Conservation (phyloP, 2,888 invertebrate genomes). For the Syrista parreyssii region DNA sequence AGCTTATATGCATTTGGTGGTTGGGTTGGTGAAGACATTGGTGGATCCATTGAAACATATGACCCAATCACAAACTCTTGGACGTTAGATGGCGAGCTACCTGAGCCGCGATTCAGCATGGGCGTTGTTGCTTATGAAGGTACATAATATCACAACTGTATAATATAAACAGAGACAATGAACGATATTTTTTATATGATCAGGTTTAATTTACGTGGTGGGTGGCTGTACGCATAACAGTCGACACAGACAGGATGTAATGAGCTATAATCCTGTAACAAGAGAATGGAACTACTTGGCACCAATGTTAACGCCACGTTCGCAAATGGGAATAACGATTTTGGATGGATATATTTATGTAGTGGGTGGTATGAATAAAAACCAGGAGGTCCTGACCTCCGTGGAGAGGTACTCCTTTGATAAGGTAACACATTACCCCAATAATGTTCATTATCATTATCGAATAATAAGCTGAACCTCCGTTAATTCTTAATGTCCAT, state of each 20-base stretch:
- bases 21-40: slow-evolving; percentile 93
- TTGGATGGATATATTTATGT: slow-evolving; percentile 86
- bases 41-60: slow-evolving; percentile 88
- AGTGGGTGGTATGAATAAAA: slow-evolving; percentile 88
- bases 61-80: slow-evolving; percentile 84
- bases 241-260: slow-evolving; percentile 82
- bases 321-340: slow-evolving; percentile 91
- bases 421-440: slow-evolving; percentile 68
- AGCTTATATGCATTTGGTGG: slow-evolving; percentile 90
- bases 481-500: background rate
- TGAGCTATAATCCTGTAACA: slow-evolving; percentile 84
- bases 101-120: slow-evolving; percentile 91
- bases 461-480: background rate
- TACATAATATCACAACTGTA: slow-evolving; percentile 51
- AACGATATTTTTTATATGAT: slow-evolving; percentile 28
- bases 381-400: slow-evolving; percentile 81
- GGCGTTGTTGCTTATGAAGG: slow-evolving; percentile 87
- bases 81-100: slow-evolving; percentile 81
- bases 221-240: slow-evolving; percentile 88
- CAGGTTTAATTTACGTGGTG: slow-evolving; percentile 88
- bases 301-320: slow-evolving; percentile 83
- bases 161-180: background rate
- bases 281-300: slow-evolving; percentile 83
- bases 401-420: slow-evolving; percentile 87
- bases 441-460: too few relatives aligned